Conservation (phyloP, 2,113 vertebrate genomes). For the Pteronura brasiliensis region DNA sequence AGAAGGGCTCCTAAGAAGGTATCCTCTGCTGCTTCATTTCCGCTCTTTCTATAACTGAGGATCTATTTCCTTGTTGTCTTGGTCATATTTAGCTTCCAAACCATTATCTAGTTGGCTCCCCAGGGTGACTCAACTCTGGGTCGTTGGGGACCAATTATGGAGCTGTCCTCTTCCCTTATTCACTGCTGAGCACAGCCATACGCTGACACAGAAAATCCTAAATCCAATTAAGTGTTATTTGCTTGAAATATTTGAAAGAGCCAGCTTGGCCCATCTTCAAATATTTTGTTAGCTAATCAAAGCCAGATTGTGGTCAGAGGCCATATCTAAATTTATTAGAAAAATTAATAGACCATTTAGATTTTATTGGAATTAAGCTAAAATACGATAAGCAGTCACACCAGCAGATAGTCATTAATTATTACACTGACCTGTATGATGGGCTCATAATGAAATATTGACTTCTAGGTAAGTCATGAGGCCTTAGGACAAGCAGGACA, state of each 20-base stretch:
- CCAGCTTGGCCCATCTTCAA: slow-evolving; percentile 79
- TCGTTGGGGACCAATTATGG: slow-evolving; percentile 8
- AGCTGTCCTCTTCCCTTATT: background rate
- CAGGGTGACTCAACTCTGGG: background rate
- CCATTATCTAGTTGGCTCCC: background rate
- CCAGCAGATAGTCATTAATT: slow-evolving; percentile 80
- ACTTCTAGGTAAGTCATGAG: slow-evolving; percentile 59
- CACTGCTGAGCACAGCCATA: background rate
- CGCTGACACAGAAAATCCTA: slow-evolving; percentile 48
- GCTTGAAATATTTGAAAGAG: slow-evolving; percentile 76
- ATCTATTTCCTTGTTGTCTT: background rate
- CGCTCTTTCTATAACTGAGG: background rate
- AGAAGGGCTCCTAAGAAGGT: background rate
- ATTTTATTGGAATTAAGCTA: slow-evolving; percentile 85
- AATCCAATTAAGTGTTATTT: slow-evolving; percentile 67
- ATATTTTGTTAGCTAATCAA: slow-evolving; percentile 85
- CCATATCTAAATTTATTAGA: slow-evolving; percentile 89
- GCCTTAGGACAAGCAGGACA: slow-evolving; percentile 19
- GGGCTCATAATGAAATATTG: slow-evolving; percentile 78
- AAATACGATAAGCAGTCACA: slow-evolving; percentile 79
- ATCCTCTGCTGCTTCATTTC: background rate
- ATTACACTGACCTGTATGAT: slow-evolving; percentile 76
- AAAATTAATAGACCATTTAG: slow-evolving; percentile 87
- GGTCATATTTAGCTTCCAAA: background rate
- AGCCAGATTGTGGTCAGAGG: slow-evolving; percentile 84